Conservation (phyloP, 2,888 invertebrate genomes). For the Operophtera brumata region DNA sequence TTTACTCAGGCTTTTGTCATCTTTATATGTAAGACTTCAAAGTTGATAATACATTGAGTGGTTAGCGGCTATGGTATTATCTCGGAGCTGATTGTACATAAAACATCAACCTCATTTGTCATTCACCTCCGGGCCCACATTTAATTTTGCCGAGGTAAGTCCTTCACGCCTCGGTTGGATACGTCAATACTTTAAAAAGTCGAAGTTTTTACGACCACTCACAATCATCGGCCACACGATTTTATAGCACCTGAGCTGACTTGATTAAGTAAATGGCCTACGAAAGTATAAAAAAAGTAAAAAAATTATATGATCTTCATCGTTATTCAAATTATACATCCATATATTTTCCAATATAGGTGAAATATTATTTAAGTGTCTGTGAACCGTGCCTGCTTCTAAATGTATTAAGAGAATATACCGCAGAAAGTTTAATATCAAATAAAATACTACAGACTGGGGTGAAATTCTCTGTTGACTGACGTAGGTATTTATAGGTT, state of each 20-base stretch:
- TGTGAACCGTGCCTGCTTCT: constrained; percentile 17
- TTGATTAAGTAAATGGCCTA: constrained; percentile 20
- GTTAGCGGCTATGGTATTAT: constrained; percentile 31
- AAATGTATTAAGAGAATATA: constrained; percentile 20
- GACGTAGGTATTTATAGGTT: constrained; percentile 46
- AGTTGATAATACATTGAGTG: constrained; percentile 17
- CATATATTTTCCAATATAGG: constrained; percentile 12
- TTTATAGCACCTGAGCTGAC: constrained; percentile 29
- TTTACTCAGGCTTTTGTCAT: constrained; percentile 17
- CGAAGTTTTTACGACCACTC: constrained; percentile 30
- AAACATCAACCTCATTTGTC: constrained; percentile 51
- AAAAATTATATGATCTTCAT: constrained; percentile 8
- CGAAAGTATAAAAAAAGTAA: constrained; percentile 9
- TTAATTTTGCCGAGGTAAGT: constrained; percentile 48
- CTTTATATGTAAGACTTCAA: constrained; percentile 17
- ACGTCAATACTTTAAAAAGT: constrained; percentile 30
- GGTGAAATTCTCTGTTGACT: constrained; percentile 35
- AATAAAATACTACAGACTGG: constrained; percentile 38
- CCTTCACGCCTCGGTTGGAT: constrained; percentile 37
- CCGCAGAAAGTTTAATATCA: constrained; percentile 27
- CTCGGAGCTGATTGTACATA: constrained; percentile 36
- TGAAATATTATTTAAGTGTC: constrained; percentile 13
- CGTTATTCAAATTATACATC: constrained; percentile 10
- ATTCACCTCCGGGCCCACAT: constrained; percentile 50
- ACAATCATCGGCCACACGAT: constrained; percentile 26